Conservation (phyloP, 2,113 vertebrate genomes). For the Indicator maculatus region DNA sequence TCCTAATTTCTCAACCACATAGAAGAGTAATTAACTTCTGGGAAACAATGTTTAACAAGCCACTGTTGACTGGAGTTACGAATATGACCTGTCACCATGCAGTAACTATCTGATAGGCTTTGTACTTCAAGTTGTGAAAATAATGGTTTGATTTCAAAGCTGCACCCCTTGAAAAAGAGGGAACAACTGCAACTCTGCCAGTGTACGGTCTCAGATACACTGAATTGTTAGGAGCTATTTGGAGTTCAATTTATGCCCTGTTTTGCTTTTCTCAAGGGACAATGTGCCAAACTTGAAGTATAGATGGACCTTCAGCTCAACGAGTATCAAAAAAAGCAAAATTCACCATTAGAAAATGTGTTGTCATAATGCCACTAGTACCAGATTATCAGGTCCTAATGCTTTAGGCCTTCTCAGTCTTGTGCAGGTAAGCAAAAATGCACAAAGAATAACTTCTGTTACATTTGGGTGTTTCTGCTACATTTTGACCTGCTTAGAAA, state of each 20-base stretch:
- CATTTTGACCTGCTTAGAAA: neutral
- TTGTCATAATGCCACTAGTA: neutral
- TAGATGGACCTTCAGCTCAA: neutral
- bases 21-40: neutral
- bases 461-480: neutral
- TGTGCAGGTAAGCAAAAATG: neutral
- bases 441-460: neutral
- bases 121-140: neutral
- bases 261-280: neutral
- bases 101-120: neutral
- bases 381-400: neutral
- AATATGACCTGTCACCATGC: neutral
- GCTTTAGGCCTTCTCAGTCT: neutral
- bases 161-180: neutral
- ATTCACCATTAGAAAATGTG: neutral
- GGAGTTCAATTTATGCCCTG: neutral
- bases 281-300: neutral
- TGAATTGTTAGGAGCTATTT: neutral
- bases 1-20: conserved; percentile 52
- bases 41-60: neutral
- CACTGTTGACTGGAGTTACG: neutral
- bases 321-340: neutral
- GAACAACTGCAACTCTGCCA: neutral
- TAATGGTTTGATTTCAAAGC: neutral
- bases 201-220: neutral